Evolutionary conservation across 1,140 invertebrate species (phyloP), one percentile per base, ranked within the genome.

Genomic region (Drosophila kurseongensis): DNA sequence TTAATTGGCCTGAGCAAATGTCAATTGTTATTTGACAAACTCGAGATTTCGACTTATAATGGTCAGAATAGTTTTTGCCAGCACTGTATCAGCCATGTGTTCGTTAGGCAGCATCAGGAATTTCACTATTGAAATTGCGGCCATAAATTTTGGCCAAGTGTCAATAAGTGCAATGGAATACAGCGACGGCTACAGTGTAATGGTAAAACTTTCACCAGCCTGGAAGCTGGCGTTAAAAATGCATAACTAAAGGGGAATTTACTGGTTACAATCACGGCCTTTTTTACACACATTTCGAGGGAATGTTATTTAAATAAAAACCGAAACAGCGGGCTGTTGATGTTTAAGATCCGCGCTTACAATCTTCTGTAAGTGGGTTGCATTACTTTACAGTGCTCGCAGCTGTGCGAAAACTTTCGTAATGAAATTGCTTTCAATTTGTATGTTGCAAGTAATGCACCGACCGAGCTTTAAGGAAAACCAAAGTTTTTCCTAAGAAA

Each of bases 1-100:
- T 88, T 88, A 88, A 88, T 88, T 88, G 83, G 83, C 79, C 72
- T 59, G 76, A 74, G 80, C 63, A 66, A 89, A 75, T 77, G 75
- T 52, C 60, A 89, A 88, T 86, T 89, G 83, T 88, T 56, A 27
- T 48, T 45, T 59, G 38, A 35, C 23, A 52, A 66, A 65, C 67
- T 71, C 27, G 14, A 6, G 55, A 59, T 40, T 41, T 13, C 7
- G 60, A 13, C 36, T 27, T 10, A 40, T 32, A 63, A 56, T 75
- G 59, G 71, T 75, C 72, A 75, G 41, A 51, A 29, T 58, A 48
- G 48, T 51, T 51, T 75, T 35, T 48, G 29, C 4, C 27, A 29
- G 27, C 62, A 68, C 41, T 68, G 42, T 14, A 69, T 71, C 50
- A 56, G 42, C 36, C 65, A 67, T 67, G 29, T 72, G 52, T 58